Base-by-base conservation (phyloP, 2,888 invertebrate genomes). In the Bellardia pandia region DNA sequence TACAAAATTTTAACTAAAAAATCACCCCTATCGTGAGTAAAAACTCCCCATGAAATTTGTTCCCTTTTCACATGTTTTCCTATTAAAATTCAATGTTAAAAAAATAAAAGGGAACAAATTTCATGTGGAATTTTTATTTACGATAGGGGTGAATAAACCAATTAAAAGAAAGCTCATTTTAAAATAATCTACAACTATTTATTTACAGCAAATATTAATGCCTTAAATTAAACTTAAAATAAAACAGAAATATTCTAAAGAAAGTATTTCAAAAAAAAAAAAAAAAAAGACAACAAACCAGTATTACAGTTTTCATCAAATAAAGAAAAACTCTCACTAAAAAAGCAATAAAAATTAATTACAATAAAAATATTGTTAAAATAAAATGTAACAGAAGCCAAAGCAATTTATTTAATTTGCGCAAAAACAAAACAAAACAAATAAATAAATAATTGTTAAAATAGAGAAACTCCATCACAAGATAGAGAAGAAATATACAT, bases 321-420 rank as follows among this genome's bases (percentile, higher is more conserved):
- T 8, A n/a, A 5, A 51, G 14, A 51, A 51, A 51, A 51, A 51
- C 11, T 6, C 13, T n/a, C 14, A 13, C 14, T 51, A 53, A 45
- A 74, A 60, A 11, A 11, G 23, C n/a, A 33, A 68, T 14, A 45
- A 69, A 69, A 69, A 37, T 78, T 60, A 60, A 69, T 78, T 78
- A 16, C 33, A 40, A 40, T 58, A 33, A 58, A 78, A 56, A 42
- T 56, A 45, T 23, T 33, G 58, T 30, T 56, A 60, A 40, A 78
- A 78, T n/a, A 23, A 23, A 23, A 78, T 78, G 37, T 60, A 60
- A 37, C 14, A 16, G 23, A 78, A 40, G 79, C 23, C 11, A 37
- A 37, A 40, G 45, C 16, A 68, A 78, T 78, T 78, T 78, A 69
- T 69, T 71, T 71, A 71, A 71, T 79, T 71, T 13, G 45, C 42